Conservation (phyloP, 2,888 invertebrate genomes). For the Syritta pipiens region DNA sequence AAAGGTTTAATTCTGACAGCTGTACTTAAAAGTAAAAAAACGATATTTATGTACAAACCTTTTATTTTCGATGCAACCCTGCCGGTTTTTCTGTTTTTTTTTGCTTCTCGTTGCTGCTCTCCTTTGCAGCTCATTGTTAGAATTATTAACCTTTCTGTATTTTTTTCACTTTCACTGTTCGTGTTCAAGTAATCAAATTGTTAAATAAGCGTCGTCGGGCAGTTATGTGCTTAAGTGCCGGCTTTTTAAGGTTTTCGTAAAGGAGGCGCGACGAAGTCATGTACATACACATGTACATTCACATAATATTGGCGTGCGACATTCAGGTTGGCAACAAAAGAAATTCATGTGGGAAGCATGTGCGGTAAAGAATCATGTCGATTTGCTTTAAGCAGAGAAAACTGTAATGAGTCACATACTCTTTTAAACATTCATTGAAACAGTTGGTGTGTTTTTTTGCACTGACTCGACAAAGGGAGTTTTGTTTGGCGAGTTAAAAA, state of each 20-base stretch:
- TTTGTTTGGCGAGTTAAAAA: conserved; percentile 3
- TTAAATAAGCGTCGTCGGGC: conserved; percentile 42
- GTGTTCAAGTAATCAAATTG: conserved; percentile 57
- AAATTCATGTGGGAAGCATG: conserved; percentile 14
- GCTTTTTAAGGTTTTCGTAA: conserved; percentile 31
- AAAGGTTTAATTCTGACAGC: too few species aligned
- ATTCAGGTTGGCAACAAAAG: conserved; percentile 11
- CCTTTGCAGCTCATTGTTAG: conserved; percentile 15
- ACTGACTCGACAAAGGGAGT: neutral
- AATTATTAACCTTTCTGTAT: conserved; percentile 21
- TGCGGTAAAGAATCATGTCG: conserved; percentile 20
- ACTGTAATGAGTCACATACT: conserved; percentile 29
- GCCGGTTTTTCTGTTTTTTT: too few species aligned
- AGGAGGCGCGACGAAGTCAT: conserved; percentile 13
- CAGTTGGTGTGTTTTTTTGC: neutral
- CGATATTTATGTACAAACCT: too few species aligned
- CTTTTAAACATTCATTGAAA: neutral
- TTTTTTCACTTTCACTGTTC: conserved; percentile 60
- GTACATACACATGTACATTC: neutral
- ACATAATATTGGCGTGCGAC: conserved; percentile 2
- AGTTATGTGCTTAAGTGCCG: conserved; percentile 53
- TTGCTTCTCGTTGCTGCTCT: too few species aligned
- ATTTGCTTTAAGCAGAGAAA: conserved; percentile 18
- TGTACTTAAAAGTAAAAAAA: too few species aligned
- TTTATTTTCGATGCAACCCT: too few species aligned